Base-by-base conservation (phyloP, 2,888 invertebrate genomes). In the Dromius quadrimaculatus region DNA sequence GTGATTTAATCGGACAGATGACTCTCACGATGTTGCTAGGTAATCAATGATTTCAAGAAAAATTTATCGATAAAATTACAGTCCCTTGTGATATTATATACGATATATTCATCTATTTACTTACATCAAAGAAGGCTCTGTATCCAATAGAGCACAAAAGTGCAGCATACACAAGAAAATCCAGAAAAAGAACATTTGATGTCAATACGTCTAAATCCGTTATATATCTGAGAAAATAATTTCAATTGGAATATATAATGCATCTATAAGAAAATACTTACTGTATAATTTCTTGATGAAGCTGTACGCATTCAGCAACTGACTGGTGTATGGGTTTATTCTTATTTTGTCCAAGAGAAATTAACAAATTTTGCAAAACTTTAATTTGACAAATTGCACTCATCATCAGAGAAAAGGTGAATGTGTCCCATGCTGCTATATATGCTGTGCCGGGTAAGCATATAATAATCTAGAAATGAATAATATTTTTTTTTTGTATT, bases 321-420 rank as follows among this genome's bases (percentile, higher is more conserved):
- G 20, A 13, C 15, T 62, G 23, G 15, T 62, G 43, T 1, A 63
- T 19, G 20, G 28, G 17, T 62, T 62, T 20, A n/a, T 11, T 28
- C n/a, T 11, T 28, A 5, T 41, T n/a, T 9, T 63, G 28, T 3
- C 45, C 45, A 1, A 63, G 17, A 28, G 8, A 15, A 5, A 63
- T 63, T n/a, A 63, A 23, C 8, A 45, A 45, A 17, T 45, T 63
- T 28, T 63, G 63, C n/a, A 63, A 32, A 43, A 63, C 28, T 63
- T 63, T 63, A 3, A 63, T 23, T 45, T 23, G 28, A 23, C 63
- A 41, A 13, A 63, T 63, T 17, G 13, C 43, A 1, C 32, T n/a
- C 45, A 63, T 28, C 23, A 63, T 28, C 34, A 63, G 28, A n/a
- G 63, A 43, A 43, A 63, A 28, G 0, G 11, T 20, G 9, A 20